phyloP scores from a whole-genome alignment of 1,140 invertebrate species.

The Eumeta japonica region DNA sequence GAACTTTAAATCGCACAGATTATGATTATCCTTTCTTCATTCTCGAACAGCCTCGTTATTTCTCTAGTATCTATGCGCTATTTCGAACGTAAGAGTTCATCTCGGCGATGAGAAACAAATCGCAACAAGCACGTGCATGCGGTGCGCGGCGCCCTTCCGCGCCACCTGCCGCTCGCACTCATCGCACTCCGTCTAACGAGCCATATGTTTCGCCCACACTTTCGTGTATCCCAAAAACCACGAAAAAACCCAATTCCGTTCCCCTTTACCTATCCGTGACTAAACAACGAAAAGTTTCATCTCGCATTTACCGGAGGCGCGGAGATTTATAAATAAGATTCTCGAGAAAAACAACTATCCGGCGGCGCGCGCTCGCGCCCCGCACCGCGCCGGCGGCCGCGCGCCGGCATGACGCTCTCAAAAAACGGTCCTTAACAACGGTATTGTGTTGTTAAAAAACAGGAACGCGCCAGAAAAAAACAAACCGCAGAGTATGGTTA shows the following conservation, averaged over 20 bases:
- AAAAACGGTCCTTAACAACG: conserved; percentile 48
- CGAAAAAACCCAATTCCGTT: conserved; percentile 18
- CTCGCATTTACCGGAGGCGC: conserved; percentile 27
- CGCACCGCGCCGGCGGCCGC: conserved; percentile 21
- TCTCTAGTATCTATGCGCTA: too few relatives aligned
- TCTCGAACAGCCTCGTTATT: too few relatives aligned
- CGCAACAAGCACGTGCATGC: too few relatives aligned
- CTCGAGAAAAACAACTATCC: conserved; percentile 30
- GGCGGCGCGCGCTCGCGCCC: conserved; percentile 29
- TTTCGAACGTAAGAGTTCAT: too few relatives aligned
- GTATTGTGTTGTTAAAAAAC: conserved; percentile 55
- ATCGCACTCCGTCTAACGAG: conserved; percentile 24
- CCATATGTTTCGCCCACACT: conserved; percentile 24
- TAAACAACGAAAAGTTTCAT: conserved; percentile 38
- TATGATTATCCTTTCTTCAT: too few relatives aligned
- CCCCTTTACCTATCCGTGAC: conserved; percentile 38
- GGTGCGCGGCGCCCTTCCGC: too few relatives aligned
- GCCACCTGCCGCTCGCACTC: conserved; percentile 19
- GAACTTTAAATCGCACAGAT: too few relatives aligned
- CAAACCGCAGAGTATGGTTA: conserved; percentile 49
- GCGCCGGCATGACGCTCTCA: conserved; percentile 49
- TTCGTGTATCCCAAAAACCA: conserved; percentile 21
- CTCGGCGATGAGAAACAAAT: too few relatives aligned
- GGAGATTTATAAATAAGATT: conserved; percentile 41
- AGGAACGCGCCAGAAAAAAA: conserved; percentile 45